Evolutionary conservation across 92 coral and sea anemone genomes (phyloP).

Genomic region (Hydrozoanthus gracilis): DNA sequence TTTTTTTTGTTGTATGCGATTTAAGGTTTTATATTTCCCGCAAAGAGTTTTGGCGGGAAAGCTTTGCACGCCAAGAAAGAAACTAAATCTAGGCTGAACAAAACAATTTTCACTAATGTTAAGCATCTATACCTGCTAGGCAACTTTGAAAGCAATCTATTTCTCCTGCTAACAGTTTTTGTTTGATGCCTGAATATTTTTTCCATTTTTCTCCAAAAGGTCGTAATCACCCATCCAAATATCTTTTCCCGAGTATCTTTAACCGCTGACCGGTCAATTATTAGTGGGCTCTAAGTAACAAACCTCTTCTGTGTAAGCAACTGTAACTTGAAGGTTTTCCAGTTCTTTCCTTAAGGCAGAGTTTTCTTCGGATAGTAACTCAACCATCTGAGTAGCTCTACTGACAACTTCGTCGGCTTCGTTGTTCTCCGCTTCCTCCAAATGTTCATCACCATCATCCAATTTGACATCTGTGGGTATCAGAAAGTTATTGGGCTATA

Average conservation of each 20-base stretch:
- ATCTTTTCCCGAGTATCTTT: not conserved
- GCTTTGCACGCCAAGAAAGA: too few species aligned
- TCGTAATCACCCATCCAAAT: not conserved
- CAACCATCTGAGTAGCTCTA: slow-evolving; percentile 93
- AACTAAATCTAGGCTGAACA: too few species aligned
- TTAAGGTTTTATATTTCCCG: too few species aligned
- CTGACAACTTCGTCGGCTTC: slow-evolving; percentile 69
- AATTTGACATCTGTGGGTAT: not conserved
- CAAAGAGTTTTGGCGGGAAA: too few species aligned
- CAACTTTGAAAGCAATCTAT: not conserved
- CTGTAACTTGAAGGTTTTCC: slow-evolving; percentile 30
- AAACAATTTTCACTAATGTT: too few species aligned
- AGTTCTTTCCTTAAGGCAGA: slow-evolving; percentile 69
- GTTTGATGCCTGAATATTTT: not conserved
- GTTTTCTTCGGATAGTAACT: slow-evolving; percentile 86
- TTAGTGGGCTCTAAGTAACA: not conserved
- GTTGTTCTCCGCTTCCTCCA: not conserved
- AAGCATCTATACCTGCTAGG: not conserved
- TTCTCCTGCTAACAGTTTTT: not conserved
- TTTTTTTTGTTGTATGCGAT: too few species aligned
- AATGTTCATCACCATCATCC: not conserved
- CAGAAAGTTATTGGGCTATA: too few species aligned
- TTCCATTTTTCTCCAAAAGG: not conserved
- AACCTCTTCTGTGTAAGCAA: slow-evolving; percentile 8
- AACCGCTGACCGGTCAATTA: not conserved